Evolutionary conservation across 2,888 invertebrate genomes (phyloP).

Genomic region (Tridacna gigas): DNA sequence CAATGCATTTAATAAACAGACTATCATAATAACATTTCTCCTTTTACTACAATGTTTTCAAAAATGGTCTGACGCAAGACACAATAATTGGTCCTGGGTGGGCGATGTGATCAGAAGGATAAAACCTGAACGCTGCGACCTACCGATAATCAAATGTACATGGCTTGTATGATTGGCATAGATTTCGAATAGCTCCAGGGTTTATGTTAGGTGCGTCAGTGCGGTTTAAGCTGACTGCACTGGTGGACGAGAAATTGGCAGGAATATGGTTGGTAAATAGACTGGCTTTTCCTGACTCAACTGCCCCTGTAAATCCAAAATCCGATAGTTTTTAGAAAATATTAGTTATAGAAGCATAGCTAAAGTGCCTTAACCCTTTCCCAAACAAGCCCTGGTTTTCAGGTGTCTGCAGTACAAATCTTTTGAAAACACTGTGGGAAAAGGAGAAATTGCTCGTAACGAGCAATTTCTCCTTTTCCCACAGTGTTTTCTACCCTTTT

Average conservation of each 20-base stretch:
- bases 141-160: slow-evolving; percentile 55
- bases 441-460: not conserved
- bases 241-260: slow-evolving; percentile 32
- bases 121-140: not conserved
- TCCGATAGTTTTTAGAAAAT: too few relatives aligned
- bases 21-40: not conserved
- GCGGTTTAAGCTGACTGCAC: not conserved
- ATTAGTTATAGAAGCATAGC: too few relatives aligned
- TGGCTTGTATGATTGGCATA: not conserved
- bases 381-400: too few relatives aligned
- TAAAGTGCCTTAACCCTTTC: too few relatives aligned
- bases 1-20: too few relatives aligned
- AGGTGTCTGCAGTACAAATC: too few relatives aligned
- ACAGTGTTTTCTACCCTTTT: not conserved
- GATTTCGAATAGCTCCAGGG: not conserved
- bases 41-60: not conserved
- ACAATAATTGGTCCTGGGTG: too few relatives aligned
- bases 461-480: slow-evolving; percentile 27
- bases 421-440: not conserved
- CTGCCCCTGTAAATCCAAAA: slow-evolving; percentile 87
- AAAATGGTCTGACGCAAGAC: not conserved
- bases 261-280: slow-evolving; percentile 52
- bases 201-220: not conserved
- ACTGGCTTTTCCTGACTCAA: slow-evolving; percentile 29
- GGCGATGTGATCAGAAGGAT: too few relatives aligned